phyloP scores from a whole-genome alignment of 2,797 vertebrate genomes.

The Centroberyx gerrardi region DNA sequence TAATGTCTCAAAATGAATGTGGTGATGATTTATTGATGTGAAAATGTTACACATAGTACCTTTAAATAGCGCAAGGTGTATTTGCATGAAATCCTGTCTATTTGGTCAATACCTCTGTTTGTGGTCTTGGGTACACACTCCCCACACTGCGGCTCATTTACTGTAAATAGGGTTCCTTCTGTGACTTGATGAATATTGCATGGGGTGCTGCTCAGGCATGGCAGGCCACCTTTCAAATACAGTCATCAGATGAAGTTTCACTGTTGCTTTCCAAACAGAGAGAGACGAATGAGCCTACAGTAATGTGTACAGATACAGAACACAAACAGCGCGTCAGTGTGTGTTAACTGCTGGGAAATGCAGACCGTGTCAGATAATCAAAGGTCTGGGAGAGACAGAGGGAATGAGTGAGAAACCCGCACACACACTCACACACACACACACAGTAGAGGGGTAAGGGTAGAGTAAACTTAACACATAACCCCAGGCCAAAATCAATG shows the following conservation, averaged over 20 bases:
- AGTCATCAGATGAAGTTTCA: constrained; percentile 26
- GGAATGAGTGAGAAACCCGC: no score
- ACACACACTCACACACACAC: no score
- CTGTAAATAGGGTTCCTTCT: constrained; percentile 6
- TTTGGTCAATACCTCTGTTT: neutral
- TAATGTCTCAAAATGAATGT: no score
- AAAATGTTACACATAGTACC: no score
- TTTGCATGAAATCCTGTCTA: neutral
- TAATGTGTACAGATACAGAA: neutral
- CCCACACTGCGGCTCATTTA: neutral
- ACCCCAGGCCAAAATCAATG: no score
- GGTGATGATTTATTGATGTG: no score
- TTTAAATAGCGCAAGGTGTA: no score
- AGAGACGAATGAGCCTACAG: neutral
- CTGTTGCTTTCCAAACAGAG: constrained; percentile 17
- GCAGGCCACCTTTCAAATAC: constrained; percentile 18
- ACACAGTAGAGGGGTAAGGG: no score
- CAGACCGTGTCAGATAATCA: constrained; percentile 41
- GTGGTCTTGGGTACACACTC: constrained; percentile 11
- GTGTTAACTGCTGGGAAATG: constrained; percentile 38
- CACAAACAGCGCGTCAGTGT: constrained; percentile 5
- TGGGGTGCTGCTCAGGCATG: neutral
- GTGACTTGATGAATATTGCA: constrained; percentile 11
- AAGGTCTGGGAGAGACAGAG: constrained; percentile 30
- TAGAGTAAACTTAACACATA: no score